Evolutionary conservation across 2,888 invertebrate species (phyloP).

Genomic region (Meta bourneti): DNA sequence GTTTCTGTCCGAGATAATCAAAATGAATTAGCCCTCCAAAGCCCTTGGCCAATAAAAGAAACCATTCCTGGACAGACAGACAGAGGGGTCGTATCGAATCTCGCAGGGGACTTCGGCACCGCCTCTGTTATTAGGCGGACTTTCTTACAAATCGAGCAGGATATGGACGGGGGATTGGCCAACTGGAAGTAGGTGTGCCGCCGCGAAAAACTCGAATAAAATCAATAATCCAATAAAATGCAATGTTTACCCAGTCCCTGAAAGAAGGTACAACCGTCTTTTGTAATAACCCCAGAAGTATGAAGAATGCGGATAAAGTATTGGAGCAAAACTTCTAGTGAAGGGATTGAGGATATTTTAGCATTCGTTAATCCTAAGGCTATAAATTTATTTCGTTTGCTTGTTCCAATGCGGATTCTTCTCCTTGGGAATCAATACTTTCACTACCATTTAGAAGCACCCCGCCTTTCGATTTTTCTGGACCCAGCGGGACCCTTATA

Average conservation of each 20-base stretch:
- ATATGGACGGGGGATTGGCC: too few species aligned
- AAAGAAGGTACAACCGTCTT: not conserved
- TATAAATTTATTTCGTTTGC: slow-evolving; percentile 34
- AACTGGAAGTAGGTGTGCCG: too few species aligned
- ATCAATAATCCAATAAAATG: not conserved
- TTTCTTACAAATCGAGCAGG: too few species aligned
- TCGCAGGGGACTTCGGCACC: not conserved
- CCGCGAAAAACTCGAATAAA: not conserved
- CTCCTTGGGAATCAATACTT: slow-evolving; percentile 33
- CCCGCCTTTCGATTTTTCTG: not conserved
- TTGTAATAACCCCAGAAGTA: slow-evolving; percentile 44
- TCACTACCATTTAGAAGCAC: not conserved
- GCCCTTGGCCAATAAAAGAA: not conserved
- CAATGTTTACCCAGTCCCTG: not conserved
- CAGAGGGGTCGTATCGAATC: not conserved
- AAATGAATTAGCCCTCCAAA: not conserved
- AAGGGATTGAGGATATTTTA: slow-evolving; percentile 37
- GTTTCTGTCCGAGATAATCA: not conserved
- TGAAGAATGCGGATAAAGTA: slow-evolving; percentile 38
- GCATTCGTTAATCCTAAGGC: slow-evolving; percentile 42
- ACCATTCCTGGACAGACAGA: not conserved
- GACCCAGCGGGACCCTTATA: not conserved
- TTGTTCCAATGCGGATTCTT: not conserved
- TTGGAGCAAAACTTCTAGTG: slow-evolving; percentile 24
- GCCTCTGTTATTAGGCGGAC: too few species aligned